phyloP scores from a whole-genome alignment of 2,888 invertebrate genomes.

The Lomographa bimaculata region DNA sequence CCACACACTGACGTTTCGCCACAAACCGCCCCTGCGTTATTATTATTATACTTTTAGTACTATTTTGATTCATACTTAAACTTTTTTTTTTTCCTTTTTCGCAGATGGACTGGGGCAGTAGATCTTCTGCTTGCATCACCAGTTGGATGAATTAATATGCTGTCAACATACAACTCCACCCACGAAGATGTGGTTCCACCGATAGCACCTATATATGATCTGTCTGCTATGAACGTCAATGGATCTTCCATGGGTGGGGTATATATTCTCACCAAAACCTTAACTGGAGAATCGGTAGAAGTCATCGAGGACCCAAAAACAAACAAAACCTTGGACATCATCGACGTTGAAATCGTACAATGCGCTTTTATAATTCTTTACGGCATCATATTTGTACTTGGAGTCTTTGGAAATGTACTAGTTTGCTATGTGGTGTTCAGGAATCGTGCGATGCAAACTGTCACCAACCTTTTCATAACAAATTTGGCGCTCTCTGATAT shows the following conservation, averaged over 20 bases:
- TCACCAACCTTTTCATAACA: slow-evolving; percentile 95
- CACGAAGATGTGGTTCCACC: slow-evolving; percentile 44
- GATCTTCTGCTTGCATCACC: slow-evolving; percentile 15
- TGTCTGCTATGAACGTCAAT: slow-evolving; percentile 65
- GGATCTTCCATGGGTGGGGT: slow-evolving; percentile 60
- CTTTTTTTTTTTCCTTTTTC: slow-evolving; percentile 41
- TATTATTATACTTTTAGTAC: too few species aligned
- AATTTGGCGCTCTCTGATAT: slow-evolving; percentile 95
- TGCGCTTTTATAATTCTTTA: slow-evolving; percentile 90
- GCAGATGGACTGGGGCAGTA: slow-evolving; percentile 63
- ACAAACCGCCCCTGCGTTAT: too few species aligned
- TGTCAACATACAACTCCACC: slow-evolving; percentile 43
- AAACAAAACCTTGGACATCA: slow-evolving; percentile 81
- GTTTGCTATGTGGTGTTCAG: slow-evolving; percentile 94
- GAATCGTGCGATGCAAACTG: slow-evolving; percentile 95
- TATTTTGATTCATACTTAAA: too few species aligned
- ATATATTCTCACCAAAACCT: slow-evolving; percentile 68
- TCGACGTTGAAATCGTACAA: slow-evolving; percentile 87
- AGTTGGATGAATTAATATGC: slow-evolving; percentile 46
- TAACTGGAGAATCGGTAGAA: slow-evolving; percentile 71
- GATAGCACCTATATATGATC: slow-evolving; percentile 50
- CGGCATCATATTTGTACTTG: slow-evolving; percentile 90
- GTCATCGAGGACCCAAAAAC: slow-evolving; percentile 69
- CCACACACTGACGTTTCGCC: too few species aligned
- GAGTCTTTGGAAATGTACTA: slow-evolving; percentile 91